Percentiles rank a stretch among this genome's conserved stretches.
Conservation (phyloP, 1,140 invertebrate species). For the Calliphora vicina region DNA sequence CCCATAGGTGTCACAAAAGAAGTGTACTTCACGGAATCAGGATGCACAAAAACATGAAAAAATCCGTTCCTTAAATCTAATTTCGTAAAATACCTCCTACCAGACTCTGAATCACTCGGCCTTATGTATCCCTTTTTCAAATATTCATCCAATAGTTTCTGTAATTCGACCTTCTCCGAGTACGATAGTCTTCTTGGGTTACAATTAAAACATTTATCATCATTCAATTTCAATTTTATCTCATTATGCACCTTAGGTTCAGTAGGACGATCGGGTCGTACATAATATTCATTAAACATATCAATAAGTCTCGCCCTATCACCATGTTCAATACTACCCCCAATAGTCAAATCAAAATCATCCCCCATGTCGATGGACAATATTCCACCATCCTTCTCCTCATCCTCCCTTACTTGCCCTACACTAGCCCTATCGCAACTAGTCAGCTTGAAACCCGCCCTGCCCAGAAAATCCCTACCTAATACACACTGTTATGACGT, state of each 20-base stretch:
- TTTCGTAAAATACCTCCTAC: constrained; percentile 49
- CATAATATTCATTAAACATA: constrained; percentile 31
- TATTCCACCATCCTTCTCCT: background rate
- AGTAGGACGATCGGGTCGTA: background rate
- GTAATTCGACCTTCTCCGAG: constrained; percentile 40
- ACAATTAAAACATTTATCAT: constrained; percentile 41
- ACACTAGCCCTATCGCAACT: background rate
- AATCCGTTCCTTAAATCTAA: constrained; percentile 62
- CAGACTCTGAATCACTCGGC: constrained; percentile 46
- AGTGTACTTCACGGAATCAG: constrained; percentile 46
- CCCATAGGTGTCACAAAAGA: constrained; percentile 53
- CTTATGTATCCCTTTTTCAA: constrained; percentile 44
- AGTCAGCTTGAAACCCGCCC: background rate
- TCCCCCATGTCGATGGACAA: background rate
- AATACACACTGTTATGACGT: constrained; percentile 39
- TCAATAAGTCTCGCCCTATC: background rate
- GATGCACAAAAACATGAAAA: constrained; percentile 49
- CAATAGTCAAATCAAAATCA: background rate
- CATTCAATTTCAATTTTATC: constrained; percentile 36
- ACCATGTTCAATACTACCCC: background rate
- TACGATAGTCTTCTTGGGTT: constrained; percentile 43
- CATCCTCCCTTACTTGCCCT: background rate
- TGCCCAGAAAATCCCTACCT: constrained; percentile 39
- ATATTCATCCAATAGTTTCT: constrained; percentile 46
- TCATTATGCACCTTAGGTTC: constrained; percentile 34